Base-by-base conservation (phyloP, 2,888 invertebrate genomes). In the Brachynemurus nebulosus region DNA sequence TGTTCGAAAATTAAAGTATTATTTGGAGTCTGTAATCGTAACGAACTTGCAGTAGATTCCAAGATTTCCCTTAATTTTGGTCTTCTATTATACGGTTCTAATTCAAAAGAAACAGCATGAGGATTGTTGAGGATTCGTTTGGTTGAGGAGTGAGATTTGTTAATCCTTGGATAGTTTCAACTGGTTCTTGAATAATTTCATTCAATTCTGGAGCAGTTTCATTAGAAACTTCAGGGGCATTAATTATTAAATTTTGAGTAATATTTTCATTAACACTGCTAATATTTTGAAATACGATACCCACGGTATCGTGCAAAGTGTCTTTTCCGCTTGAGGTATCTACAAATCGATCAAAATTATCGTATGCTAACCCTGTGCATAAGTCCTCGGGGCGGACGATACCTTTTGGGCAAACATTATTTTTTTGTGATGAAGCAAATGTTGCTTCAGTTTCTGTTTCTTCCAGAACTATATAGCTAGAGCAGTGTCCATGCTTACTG, bases 131-230 rank as follows among this genome's bases (percentile, higher is more conserved):
- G 44, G 47, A 43, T 23, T 23, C 25, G 25, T 23, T 9, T 23
- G n/a, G n/a, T 23, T 23, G 6, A 23, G 6, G 6, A 23, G 9
- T 23, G 6, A 9, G 6, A 23, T 49, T 45, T 43, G 43, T 45
- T 44, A 35, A 8, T 23, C 9, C 7, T 23, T 23, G 25, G 7
- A 23, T 8, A 23, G 25, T 8, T 8, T 23, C 9, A 23, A 8
- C 9, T 8, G 25, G 6, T 25, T 45, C 42, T 8, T 16, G 36
- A 4, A 23, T 36, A 42, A 72, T 72, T 20, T 11, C 34, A 27
- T 42, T 23, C 9, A 23, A 8, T 23, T 23, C 25, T 23, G 6
- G 7, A 23, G 7, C 7, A 23, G 7, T 23, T 23, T 8, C 25
- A 23, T 23, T 8, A 6, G 9, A 23, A 8, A 8, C 25, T 23